These are phyloP conservation scores for Brachirus orientalis DNA, from an alignment of 2,113 vertebrate species.

Conservation along the genomic window DNA sequence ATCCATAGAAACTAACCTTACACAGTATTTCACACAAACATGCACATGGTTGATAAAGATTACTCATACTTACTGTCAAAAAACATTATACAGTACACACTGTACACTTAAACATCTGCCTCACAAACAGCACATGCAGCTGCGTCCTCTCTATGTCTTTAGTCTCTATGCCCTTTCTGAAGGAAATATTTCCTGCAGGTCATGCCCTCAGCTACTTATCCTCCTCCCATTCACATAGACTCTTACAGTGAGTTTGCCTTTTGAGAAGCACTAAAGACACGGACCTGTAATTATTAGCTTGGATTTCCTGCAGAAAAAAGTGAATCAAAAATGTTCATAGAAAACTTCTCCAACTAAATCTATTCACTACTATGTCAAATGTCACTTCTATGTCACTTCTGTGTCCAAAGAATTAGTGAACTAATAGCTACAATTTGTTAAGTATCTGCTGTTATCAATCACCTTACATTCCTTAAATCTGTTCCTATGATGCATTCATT, in stretches of 20 bases:
- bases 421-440: too few relatives aligned
- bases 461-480: too few relatives aligned
- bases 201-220: conserved; percentile 4
- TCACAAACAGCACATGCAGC: conserved; percentile 29
- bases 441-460: too few relatives aligned
- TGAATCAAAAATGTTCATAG: not conserved
- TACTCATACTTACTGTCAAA: too few relatives aligned
- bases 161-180: conserved; percentile 11
- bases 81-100: too few relatives aligned
- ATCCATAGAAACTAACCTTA: conserved; percentile 23
- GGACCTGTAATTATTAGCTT: not conserved
- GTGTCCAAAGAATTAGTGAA: too few relatives aligned
- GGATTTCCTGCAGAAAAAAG: not conserved
- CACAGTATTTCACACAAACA: not conserved
- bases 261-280: not conserved
- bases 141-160: conserved; percentile 14
- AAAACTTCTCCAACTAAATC: not conserved
- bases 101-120: conserved; percentile 48
- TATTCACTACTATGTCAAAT: not conserved
- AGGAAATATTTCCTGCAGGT: conserved; percentile 10
- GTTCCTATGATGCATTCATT: not conserved
- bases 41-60: too few relatives aligned
- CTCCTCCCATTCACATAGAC: not conserved
- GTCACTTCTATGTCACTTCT: too few relatives aligned
- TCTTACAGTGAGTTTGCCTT: not conserved